These are phyloP conservation scores for Masticophis lateralis DNA, from an alignment of 2,797 vertebrate species.

Conservation along the genomic window DNA sequence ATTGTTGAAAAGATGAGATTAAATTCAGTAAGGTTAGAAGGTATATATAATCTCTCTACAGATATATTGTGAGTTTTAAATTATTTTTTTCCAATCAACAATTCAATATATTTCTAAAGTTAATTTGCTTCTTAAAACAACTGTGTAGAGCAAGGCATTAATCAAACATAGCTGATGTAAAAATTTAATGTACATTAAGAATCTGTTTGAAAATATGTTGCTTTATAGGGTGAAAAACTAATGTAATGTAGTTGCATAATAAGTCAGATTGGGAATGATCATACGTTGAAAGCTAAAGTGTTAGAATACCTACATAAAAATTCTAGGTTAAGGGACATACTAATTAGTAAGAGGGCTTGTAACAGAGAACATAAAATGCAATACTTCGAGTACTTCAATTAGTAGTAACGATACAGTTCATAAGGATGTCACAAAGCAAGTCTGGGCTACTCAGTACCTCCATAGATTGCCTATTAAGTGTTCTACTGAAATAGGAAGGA, in stretches of 20 bases:
- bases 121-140: neutral
- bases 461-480: neutral
- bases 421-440: neutral
- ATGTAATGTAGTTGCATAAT: neutral
- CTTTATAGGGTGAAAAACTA: neutral
- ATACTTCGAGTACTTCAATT: neutral
- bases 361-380: neutral
- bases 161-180: neutral
- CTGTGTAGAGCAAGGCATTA: neutral
- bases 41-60: neutral
- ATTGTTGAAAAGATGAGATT: conserved; percentile 2
- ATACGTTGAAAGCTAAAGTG: neutral
- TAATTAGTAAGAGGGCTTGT: neutral
- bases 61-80: neutral
- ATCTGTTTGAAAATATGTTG: neutral
- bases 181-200: neutral
- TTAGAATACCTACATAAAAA: neutral
- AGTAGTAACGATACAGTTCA: neutral
- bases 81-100: neutral
- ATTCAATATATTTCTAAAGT: neutral
- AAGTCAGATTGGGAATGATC: neutral
- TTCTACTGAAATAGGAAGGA: neutral
- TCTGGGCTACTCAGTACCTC: neutral
- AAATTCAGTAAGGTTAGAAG: neutral
- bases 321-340: neutral